Evolutionary conservation across 2,888 invertebrate genomes (phyloP).

Genomic region (Hirtodrosophila alboralis): DNA sequence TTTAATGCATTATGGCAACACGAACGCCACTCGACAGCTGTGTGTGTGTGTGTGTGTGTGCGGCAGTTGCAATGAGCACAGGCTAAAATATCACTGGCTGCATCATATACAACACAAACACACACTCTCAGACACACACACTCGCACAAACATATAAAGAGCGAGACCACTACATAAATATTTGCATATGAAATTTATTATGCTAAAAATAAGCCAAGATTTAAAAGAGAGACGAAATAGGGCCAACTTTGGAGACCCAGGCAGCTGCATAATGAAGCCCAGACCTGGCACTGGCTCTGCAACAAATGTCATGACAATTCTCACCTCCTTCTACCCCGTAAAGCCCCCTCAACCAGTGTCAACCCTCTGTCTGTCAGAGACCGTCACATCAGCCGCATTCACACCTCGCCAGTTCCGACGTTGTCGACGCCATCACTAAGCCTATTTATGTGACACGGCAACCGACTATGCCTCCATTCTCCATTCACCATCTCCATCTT

Average conservation of each 20-base stretch:
- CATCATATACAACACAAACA: conserved; percentile 31
- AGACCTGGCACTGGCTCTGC: conserved; percentile 22
- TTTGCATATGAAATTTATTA: conserved; percentile 83
- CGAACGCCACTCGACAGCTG: conserved; percentile 61
- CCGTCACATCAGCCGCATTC: conserved; percentile 50
- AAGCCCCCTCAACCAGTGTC: neutral
- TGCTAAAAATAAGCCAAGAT: conserved; percentile 83
- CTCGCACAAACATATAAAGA: conserved; percentile 1
- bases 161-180: conserved; percentile 66
- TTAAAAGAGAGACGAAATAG: conserved; percentile 69
- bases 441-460: conserved; percentile 62
- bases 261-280: conserved; percentile 68
- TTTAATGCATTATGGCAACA: conserved; percentile 79
- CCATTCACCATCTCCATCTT: conserved; percentile 3
- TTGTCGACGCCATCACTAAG: conserved; percentile 38
- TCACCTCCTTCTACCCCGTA: conserved; percentile 9
- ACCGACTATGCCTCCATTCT: conserved; percentile 10
- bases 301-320: conserved; percentile 76
- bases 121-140: conserved; percentile 13
- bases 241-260: conserved; percentile 64
- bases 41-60: conserved; percentile 21
- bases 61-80: conserved; percentile 17
- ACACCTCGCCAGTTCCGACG: conserved; percentile 55
- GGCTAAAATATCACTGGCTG: conserved; percentile 45
- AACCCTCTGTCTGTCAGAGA: conserved; percentile 9